These are phyloP conservation scores for Orthosia gracilis DNA, from an alignment of 2,888 invertebrate genomes.

Conservation along the genomic window DNA sequence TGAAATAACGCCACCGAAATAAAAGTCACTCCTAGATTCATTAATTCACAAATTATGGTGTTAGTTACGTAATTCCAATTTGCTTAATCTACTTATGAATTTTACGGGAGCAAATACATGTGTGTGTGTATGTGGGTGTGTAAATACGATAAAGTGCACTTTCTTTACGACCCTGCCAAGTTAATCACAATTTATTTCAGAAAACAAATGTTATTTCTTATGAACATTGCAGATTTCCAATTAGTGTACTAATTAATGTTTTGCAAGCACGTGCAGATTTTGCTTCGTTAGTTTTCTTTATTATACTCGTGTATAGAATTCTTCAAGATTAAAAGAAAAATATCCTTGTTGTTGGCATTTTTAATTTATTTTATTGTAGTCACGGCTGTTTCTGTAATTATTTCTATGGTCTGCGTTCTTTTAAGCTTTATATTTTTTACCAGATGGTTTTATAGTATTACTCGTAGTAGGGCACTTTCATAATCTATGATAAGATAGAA, in stretches of 20 bases:
- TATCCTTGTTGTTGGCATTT: not conserved
- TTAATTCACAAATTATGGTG: not conserved
- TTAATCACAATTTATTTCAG: conserved; percentile 22
- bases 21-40: too few species aligned
- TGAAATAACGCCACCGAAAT: too few species aligned
- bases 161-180: not conserved
- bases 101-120: not conserved
- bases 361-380: not conserved
- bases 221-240: conserved; percentile 28
- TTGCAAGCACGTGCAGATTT: conserved; percentile 6
- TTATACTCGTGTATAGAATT: not conserved
- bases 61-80: not conserved
- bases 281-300: conserved; percentile 7
- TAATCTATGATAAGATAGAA: too few species aligned
- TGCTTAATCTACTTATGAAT: conserved; percentile 8
- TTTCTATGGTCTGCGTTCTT: not conserved
- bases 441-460: too few species aligned
- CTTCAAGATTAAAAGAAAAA: not conserved
- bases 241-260: conserved; percentile 22
- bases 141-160: not conserved
- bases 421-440: not conserved
- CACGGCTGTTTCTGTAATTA: not conserved
- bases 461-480: too few species aligned
- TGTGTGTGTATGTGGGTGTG: not conserved
- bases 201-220: conserved; percentile 31